A percentile compares a stretch with the other conserved stretches of the same genome.
These are phyloP conservation scores for Leucophenga varia DNA, from an alignment of 1,140 invertebrate genomes.

Conservation along the genomic window DNA sequence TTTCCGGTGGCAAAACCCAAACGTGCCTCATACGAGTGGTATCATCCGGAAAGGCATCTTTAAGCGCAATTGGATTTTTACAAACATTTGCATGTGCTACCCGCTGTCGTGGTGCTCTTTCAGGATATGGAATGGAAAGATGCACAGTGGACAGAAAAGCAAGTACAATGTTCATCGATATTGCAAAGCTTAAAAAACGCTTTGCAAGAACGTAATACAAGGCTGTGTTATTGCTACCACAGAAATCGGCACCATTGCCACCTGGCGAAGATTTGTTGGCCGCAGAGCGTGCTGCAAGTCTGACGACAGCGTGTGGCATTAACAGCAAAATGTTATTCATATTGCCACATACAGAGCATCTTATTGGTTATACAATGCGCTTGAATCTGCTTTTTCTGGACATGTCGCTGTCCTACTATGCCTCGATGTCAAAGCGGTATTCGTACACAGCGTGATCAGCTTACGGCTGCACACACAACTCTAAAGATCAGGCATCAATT, in stretches of 20 bases:
- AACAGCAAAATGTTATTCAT: slow-evolving; percentile 91
- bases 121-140: slow-evolving; percentile 98
- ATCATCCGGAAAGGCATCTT: slow-evolving; percentile 95
- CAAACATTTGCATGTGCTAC: slow-evolving; percentile 91
- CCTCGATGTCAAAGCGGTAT: slow-evolving; percentile 83
- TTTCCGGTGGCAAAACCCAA: slow-evolving; percentile 90
- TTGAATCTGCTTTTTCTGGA: slow-evolving; percentile 93
- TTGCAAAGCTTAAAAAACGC: slow-evolving; percentile 77
- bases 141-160: slow-evolving; percentile 88
- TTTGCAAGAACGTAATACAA: slow-evolving; percentile 73
- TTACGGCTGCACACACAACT: slow-evolving; percentile 88
- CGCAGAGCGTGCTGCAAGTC: slow-evolving; percentile 81
- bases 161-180: slow-evolving; percentile 86
- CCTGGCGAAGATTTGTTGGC: slow-evolving; percentile 82
- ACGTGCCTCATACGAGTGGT: slow-evolving; percentile 91
- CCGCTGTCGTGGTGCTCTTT: slow-evolving; percentile 91
- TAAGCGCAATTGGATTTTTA: slow-evolving; percentile 91
- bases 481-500: slow-evolving; percentile 95
- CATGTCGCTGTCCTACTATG: slow-evolving; percentile 89
- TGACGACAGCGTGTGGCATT: slow-evolving; percentile 89
- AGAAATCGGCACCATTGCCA: slow-evolving; percentile 76
- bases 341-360: slow-evolving; percentile 83
- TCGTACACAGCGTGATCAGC: slow-evolving; percentile 84
- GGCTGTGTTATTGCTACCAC: slow-evolving; percentile 86
- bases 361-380: slow-evolving; percentile 63